These are phyloP conservation scores for Indicator indicator DNA, from an alignment of 2,113 vertebrate species.

Conservation along the genomic window DNA sequence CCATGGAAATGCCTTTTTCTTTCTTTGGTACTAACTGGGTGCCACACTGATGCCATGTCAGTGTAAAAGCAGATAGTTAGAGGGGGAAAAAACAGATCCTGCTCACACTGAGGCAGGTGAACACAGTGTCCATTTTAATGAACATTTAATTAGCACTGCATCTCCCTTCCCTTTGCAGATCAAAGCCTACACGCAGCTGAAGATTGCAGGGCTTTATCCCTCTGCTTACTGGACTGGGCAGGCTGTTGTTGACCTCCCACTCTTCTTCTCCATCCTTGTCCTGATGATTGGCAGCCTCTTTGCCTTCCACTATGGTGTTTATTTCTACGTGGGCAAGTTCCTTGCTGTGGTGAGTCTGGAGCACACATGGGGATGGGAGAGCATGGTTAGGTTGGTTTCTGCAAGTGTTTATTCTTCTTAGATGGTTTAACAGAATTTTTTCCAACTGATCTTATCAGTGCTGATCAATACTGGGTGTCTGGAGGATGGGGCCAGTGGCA, in stretches of 20 bases:
- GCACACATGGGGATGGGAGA: fast-evolving
- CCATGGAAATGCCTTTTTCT: fast-evolving
- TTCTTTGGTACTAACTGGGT: fast-evolving
- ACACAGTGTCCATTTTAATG: fast-evolving
- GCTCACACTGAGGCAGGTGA: fast-evolving
- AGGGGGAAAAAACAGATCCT: background rate
- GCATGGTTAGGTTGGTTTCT: fast-evolving
- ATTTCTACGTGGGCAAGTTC: slow-evolving; percentile 85
- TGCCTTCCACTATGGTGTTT: slow-evolving; percentile 85
- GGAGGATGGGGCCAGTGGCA: too few relatives aligned
- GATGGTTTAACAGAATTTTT: background rate
- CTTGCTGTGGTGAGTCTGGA: slow-evolving; percentile 85
- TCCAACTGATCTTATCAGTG: background rate
- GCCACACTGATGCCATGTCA: fast-evolving
- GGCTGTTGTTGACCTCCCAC: slow-evolving; percentile 87
- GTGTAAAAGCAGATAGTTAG: fast-evolving
- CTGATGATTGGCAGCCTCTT: slow-evolving; percentile 89
- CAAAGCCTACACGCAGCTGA: slow-evolving; percentile 91
- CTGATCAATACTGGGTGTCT: too few relatives aligned
- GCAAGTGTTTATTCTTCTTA: fast-evolving
- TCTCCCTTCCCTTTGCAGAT: slow-evolving; percentile 74
- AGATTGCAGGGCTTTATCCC: slow-evolving; percentile 91
- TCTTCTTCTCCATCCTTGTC: slow-evolving; percentile 87
- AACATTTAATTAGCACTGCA: fast-evolving
- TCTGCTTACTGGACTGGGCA: slow-evolving; percentile 96